phyloP scores from a whole-genome alignment of 2,113 vertebrate species.

The Andinoacara biseriatus region DNA sequence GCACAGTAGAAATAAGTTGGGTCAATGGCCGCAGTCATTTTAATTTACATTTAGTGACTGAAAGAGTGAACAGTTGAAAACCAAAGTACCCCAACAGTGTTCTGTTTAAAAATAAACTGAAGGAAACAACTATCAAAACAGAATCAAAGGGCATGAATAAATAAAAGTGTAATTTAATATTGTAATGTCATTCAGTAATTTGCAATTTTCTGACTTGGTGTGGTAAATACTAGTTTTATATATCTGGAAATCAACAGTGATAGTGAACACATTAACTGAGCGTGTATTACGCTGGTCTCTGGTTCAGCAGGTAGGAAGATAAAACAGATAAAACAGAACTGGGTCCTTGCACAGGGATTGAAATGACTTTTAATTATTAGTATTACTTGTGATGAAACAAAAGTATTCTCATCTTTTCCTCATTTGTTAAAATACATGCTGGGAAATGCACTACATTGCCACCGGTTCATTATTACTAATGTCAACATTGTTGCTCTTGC shows the following conservation, averaged over 20 bases:
- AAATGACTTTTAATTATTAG: no score
- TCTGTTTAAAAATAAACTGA: background rate
- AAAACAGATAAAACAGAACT: background rate
- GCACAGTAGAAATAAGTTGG: background rate
- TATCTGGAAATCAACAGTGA: background rate
- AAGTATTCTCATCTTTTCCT: background rate
- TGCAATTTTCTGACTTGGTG: background rate
- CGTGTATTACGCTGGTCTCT: background rate
- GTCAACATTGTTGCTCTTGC: conserved; percentile 82
- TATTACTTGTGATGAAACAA: background rate
- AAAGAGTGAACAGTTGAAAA: background rate
- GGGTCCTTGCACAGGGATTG: background rate
- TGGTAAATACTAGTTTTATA: background rate
- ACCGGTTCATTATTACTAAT: conserved; percentile 73
- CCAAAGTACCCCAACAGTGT: background rate
- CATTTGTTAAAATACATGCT: background rate
- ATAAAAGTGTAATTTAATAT: background rate
- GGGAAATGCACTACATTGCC: background rate
- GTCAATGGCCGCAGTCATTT: background rate
- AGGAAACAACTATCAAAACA: background rate
- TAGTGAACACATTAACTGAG: background rate
- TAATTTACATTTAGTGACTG: background rate
- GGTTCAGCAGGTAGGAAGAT: background rate
- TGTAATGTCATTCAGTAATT: background rate
- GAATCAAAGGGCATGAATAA: background rate